These are phyloP conservation scores for Gymnopithys bicolor DNA, from an alignment of 2,797 vertebrate genomes.

Conservation along the genomic window DNA sequence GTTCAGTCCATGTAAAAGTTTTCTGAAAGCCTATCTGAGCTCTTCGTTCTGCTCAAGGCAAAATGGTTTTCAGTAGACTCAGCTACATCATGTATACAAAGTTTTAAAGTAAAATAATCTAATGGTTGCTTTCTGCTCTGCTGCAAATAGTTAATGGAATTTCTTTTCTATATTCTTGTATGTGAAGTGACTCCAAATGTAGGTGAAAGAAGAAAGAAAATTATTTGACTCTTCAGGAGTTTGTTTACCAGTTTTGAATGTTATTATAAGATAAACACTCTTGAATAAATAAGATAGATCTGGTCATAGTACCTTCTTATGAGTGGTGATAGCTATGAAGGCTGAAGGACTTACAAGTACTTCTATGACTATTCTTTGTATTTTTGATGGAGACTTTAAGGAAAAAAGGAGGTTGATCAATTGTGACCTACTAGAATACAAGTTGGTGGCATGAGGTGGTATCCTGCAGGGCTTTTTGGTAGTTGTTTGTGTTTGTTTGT, in stretches of 20 bases:
- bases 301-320: neutral
- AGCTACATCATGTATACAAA: neutral
- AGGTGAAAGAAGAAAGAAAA: neutral
- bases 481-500: neutral
- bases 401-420: neutral
- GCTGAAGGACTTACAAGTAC: constrained; percentile 5
- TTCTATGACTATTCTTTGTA: neutral
- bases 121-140: neutral
- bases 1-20: neutral
- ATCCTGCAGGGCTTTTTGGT: neutral
- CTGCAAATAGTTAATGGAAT: neutral
- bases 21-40: neutral
- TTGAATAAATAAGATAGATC: constrained; percentile 39
- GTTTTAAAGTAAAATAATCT: neutral
- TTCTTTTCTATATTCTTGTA: neutral
- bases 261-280: neutral
- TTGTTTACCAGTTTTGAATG: constrained; percentile 15
- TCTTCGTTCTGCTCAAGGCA: neutral
- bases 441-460: neutral
- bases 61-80: neutral
- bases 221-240: neutral
- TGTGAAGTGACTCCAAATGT: neutral
- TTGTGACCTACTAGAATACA: neutral
- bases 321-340: neutral
- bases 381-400: constrained; percentile 2